These are phyloP conservation scores for roundworm (Caenorhabditis elegans) DNA, from an alignment of 1,140 invertebrate species.

Conservation along the genomic window WBcel235 BX284603.4:8327001-8327500, in stretches of 20 bases:
- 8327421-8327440: conserved; percentile 36
- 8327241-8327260: conserved; percentile 53
- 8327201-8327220: conserved; percentile 46
- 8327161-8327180: conserved; percentile 38
- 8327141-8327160: conserved; percentile 62
- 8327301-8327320: conserved; percentile 54
- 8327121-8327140: conserved; percentile 61
- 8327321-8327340: conserved; percentile 57
- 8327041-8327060: too few relatives aligned
- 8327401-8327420: conserved; percentile 64
- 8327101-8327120: conserved; percentile 51
- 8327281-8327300: conserved; percentile 47
- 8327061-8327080: background rate
- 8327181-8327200: background rate
- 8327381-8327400: conserved; percentile 61
- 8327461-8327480: too few relatives aligned
- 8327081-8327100: conserved; percentile 1
- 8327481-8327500: too few relatives aligned
- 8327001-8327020: background rate
- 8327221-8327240: conserved; percentile 56
- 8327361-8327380: conserved; percentile 65
- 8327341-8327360: conserved; percentile 64
- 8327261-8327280: background rate
- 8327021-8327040: background rate
- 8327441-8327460: too few relatives aligned